Percentiles rank a stretch among this genome's conserved stretches.
These are phyloP conservation scores for Drymodes brunneopygia DNA, from an alignment of 2,113 vertebrate genomes.

Conservation along the genomic window DNA sequence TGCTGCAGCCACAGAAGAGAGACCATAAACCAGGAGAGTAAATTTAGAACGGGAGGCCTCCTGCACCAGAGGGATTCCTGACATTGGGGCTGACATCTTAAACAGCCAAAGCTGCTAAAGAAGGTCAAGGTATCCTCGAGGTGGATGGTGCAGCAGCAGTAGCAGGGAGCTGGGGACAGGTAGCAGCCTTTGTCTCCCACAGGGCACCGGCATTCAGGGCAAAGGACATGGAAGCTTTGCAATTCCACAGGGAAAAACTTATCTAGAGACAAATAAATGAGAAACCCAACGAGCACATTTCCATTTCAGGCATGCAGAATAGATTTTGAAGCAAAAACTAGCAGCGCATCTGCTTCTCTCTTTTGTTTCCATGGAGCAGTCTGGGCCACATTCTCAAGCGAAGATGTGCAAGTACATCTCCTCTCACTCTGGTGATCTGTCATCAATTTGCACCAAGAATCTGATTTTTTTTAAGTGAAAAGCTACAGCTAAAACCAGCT, in stretches of 20 bases:
- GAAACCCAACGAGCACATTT: not conserved
- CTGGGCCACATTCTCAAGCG: not conserved
- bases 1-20: slow-evolving; percentile 17
- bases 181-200: not conserved
- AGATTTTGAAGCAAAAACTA: slow-evolving; percentile 13
- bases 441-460: not conserved
- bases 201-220: fast-evolving
- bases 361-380: slow-evolving; percentile 46
- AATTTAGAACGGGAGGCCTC: slow-evolving; percentile 41
- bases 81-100: slow-evolving; percentile 11
- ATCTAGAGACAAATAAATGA: not conserved
- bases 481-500: not conserved
- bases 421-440: not conserved
- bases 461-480: not conserved
- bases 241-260: not conserved
- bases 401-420: not conserved
- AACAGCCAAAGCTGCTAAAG: slow-evolving; percentile 39
- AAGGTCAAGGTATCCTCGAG: not conserved
- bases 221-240: not conserved
- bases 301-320: not conserved
- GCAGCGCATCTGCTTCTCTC: not conserved
- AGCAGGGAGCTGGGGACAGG: not conserved
- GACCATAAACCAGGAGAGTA: slow-evolving; percentile 38
- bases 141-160: not conserved
- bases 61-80: slow-evolving; percentile 42